A percentile compares a stretch with the other conserved stretches of the same genome.
These are phyloP conservation scores for Malacosoma neustria DNA, from an alignment of 2,888 invertebrate genomes.

Conservation along the genomic window DNA sequence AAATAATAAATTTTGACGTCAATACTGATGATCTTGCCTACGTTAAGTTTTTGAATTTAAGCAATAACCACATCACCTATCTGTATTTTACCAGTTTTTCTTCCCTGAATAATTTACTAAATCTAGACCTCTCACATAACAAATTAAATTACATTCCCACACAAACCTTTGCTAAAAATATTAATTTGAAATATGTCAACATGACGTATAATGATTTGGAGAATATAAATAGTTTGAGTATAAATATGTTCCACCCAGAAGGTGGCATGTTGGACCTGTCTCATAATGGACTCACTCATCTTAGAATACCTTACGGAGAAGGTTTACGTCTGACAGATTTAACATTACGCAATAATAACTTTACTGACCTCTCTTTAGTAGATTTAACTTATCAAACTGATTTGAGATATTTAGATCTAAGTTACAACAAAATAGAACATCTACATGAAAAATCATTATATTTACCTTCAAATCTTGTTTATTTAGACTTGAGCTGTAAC, in stretches of 20 bases:
- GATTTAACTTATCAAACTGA: constrained; percentile 35
- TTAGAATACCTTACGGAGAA: constrained; percentile 39
- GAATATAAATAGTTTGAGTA: constrained; percentile 31
- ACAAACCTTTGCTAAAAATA: constrained; percentile 33
- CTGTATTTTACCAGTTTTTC: constrained; percentile 43
- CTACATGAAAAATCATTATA: constrained; percentile 35
- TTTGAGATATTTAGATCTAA: constrained; percentile 38
- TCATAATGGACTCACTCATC: constrained; percentile 37
- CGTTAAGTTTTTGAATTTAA: constrained; percentile 47
- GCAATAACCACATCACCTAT: constrained; percentile 35
- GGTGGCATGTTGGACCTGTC: constrained; percentile 56
- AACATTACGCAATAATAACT: constrained; percentile 43
- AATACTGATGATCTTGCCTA: constrained; percentile 36
- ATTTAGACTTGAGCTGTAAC: constrained; percentile 44
- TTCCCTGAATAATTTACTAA: constrained; percentile 44
- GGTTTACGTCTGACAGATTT: constrained; percentile 34
- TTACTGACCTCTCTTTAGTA: constrained; percentile 32
- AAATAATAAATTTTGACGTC: constrained; percentile 35
- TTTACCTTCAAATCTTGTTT: constrained; percentile 31
- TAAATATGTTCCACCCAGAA: constrained; percentile 40
- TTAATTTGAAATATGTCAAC: constrained; percentile 42
- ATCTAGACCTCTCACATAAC: constrained; percentile 56
- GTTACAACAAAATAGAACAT: constrained; percentile 34
- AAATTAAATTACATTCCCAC: constrained; percentile 38
- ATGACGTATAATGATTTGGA: constrained; percentile 43